A percentile compares a stretch with the other conserved stretches of the same genome.
Evolutionary conservation across 1,140 invertebrate genomes (phyloP).

Genomic region (Antheraea mylitta): DNA sequence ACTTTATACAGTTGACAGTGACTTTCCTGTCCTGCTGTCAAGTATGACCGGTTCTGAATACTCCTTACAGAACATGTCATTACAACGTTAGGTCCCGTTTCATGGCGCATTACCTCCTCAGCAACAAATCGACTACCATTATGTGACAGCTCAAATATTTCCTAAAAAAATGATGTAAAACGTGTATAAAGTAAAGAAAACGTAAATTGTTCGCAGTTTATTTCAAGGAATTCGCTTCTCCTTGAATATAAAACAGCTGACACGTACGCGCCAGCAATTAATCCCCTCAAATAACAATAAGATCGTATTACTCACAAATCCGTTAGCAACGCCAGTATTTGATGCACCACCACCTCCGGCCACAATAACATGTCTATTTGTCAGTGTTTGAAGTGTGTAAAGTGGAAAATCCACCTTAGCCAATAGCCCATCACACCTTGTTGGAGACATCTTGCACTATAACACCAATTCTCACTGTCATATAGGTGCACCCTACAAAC

Average conservation of each 20-base stretch:
- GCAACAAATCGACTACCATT: constrained; percentile 89
- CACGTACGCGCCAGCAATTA: constrained; percentile 33
- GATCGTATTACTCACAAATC: constrained; percentile 87
- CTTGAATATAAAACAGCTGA: constrained; percentile 35
- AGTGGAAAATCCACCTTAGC: constrained; percentile 95
- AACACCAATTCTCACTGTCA: constrained; percentile 43
- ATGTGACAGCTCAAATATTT: constrained; percentile 94
- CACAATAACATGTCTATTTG: constrained; percentile 94
- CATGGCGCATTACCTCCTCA: constrained; percentile 91
- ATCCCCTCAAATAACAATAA: not conserved
- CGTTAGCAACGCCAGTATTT: constrained; percentile 97
- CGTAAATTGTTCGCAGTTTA: not conserved
- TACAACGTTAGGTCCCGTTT: constrained; percentile 92
- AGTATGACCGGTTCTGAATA: constrained; percentile 80
- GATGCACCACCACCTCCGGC: constrained; percentile 96
- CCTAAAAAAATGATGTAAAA: constrained; percentile 78
- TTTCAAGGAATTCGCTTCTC: not conserved
- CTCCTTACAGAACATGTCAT: constrained; percentile 92
- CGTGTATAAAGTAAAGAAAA: constrained; percentile 6
- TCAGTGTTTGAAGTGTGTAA: constrained; percentile 93
- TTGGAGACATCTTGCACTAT: constrained; percentile 66
- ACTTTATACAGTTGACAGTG: constrained; percentile 94
- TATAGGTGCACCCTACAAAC: constrained; percentile 22
- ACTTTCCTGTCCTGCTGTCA: constrained; percentile 95
- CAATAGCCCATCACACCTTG: constrained; percentile 83